Evolutionary conservation across 64 coral and sea anemone species (phyloP).

Genomic region (Exaiptasia diaphana): DNA sequence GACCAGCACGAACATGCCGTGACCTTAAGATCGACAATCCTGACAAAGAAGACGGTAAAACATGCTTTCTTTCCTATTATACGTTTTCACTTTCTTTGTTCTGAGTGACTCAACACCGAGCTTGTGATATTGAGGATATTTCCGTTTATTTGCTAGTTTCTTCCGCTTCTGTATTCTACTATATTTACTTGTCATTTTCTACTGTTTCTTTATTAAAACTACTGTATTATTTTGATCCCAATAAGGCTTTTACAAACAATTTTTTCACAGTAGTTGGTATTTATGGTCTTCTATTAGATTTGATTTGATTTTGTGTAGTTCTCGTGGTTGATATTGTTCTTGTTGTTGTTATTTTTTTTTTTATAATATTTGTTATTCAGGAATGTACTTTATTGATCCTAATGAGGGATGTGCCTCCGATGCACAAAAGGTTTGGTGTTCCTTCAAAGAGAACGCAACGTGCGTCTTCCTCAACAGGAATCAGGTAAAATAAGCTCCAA

Average conservation of each 20-base stretch:
- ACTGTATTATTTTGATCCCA: no score
- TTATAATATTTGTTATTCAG: slow-evolving; percentile 1
- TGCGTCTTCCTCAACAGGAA: slow-evolving; percentile 47
- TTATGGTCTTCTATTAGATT: no score
- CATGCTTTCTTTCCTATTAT: no score
- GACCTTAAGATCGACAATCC: slow-evolving; percentile 56
- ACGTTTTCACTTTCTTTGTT: neutral
- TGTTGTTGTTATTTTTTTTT: no score
- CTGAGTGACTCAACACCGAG: neutral
- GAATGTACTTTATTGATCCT: slow-evolving; percentile 54
- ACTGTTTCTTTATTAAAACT: no score
- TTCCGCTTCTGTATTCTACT: neutral
- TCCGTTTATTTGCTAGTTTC: neutral
- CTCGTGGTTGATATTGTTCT: no score
- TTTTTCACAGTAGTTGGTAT: no score
- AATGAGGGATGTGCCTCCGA: slow-evolving; percentile 51
- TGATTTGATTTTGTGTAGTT: no score
- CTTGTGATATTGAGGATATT: neutral
- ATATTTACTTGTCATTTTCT: neutral
- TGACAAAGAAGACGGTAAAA: slow-evolving; percentile 13
- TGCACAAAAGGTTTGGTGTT: slow-evolving; percentile 44
- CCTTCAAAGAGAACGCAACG: slow-evolving; percentile 54
- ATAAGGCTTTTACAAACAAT: no score
- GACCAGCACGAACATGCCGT: slow-evolving; percentile 43
- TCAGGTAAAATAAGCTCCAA: no score